Evolutionary conservation across 1,140 invertebrate species (phyloP), one percentile per base, ranked within the genome.

Genomic region (Drosophila lacteicornis): DNA sequence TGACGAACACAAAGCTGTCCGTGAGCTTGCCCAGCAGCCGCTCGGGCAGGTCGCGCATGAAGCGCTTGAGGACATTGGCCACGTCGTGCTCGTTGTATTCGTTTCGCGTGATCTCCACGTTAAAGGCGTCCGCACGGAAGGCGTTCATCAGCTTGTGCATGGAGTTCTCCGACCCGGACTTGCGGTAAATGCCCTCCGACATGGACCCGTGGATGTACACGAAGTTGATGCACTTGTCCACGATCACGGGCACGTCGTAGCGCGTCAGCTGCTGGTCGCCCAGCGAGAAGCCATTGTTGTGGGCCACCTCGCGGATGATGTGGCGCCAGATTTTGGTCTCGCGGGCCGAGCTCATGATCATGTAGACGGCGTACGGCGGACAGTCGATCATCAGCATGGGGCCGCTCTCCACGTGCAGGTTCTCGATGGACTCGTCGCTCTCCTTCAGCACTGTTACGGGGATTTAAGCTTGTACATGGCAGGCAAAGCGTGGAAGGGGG

Each of bases 171-270:
- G 96, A 95, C 1, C 97, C 97, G 40, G 95, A 96, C 45, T 95
- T 95, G 22, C 98, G 94, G 92, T 98, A 98, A 83, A 98, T 97
- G 1, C 97, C 97, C 93, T 97, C 96, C 9, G 96, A 94, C 93
- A 97, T 95, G 82, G 96, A 96, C 27, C 97, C 97, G 91, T 98
- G 95, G 15, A 95, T 95, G 79, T 96, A 97, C 63, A 98, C 95
- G 84, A 98, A 98, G 84, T 97, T 97, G 45, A 98, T 95, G 92
- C 97, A 98, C 92, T 97, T 98, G 77, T 98, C 97, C 3, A 98
- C 96, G 60, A 98, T 95, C 15, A 97, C 96, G 25, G 97, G 97
- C 33, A 98, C 95, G 92, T 98, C 95, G 70, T 97, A 96, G 77
- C 96, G 95, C 7, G 97, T 98, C 30, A 98, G 93, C 91, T 98